Base-by-base conservation (phyloP, 2,888 invertebrate genomes). In the Andrena praecox region DNA sequence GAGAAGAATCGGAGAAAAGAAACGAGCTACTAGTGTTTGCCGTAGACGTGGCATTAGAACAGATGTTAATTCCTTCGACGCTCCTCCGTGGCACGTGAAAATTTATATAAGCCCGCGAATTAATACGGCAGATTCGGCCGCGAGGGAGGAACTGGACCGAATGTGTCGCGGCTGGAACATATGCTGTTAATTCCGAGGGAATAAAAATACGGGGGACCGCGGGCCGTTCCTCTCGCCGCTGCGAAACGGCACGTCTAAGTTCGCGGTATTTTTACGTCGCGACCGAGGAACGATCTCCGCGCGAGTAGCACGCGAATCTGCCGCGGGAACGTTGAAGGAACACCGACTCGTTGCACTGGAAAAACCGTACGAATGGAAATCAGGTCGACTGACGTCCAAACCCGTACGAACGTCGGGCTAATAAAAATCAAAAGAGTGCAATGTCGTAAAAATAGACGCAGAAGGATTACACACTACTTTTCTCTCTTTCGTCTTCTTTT, bases 41-140 rank as follows among this genome's bases (percentile, higher is more conserved):
- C 77, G 24, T 82, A 76, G 72, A 59, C 52, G 66, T 29, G 60
- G 64, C 78, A 77, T 77, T 82, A 85, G 82, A 85, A 75, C 85
- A 85, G 77, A 83, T 77, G 82, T 73, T 62, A 77, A 82, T 80
- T 85, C 63, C 27, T 31, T 60, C 52, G 33, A 16, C 52, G 29
- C 60, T 77, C 52, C 52, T 63, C n/a, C n/a, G 29, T 16, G n/a
- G 62, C 29, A 31, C 62, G 48, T 64, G 79, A 71, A 74, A 81
- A 79, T 60, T 82, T 82, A 80, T 63, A 31, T 79, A 82, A 85
- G 66, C 20, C 16, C 52, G 52, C 54, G 52, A 73, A 76, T 69
- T 79, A 74, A 56, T 71, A 54, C 71, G 42, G 54, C 42, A 20
- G 64, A 67, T 77, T 66, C 72, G 78, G 8, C 24, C 42, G 56